Evolutionary conservation across 2,888 invertebrate species (phyloP).

Genomic region (Sussaba pulchella): DNA sequence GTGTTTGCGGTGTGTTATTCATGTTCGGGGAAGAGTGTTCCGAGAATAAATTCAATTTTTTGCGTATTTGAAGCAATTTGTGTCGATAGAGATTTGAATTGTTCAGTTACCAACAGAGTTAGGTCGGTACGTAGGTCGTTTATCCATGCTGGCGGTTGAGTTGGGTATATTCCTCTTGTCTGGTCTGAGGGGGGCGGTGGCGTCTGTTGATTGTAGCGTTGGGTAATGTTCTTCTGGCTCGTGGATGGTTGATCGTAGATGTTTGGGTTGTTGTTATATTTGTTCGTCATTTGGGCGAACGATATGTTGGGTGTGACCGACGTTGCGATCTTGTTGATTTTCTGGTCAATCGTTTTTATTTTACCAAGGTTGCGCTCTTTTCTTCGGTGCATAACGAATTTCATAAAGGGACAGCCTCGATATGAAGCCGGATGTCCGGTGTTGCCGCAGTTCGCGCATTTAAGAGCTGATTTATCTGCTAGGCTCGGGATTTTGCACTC

Average conservation of each 20-base stretch:
- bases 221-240: not conserved
- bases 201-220: not conserved
- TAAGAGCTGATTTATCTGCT: not conserved
- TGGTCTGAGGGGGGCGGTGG: not conserved
- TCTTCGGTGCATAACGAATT: not conserved
- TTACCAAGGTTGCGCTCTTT: not conserved
- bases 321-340: not conserved
- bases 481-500: not conserved
- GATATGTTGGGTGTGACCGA: not conserved
- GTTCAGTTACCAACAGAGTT: not conserved
- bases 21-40: not conserved
- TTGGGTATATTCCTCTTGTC: not conserved
- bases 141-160: not conserved
- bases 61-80: not conserved
- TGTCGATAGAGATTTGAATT: not conserved
- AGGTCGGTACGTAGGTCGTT: not conserved
- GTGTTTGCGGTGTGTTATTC: not conserved
- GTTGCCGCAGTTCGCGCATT: constrained; percentile 5
- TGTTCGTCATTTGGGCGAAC: not conserved
- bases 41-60: not conserved
- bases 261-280: not conserved
- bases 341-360: not conserved
- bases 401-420: not conserved
- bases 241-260: not conserved
- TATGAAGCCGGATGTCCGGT: not conserved